Conservation (phyloP, 2,888 invertebrate genomes). For the Drosophila barbarae region DNA sequence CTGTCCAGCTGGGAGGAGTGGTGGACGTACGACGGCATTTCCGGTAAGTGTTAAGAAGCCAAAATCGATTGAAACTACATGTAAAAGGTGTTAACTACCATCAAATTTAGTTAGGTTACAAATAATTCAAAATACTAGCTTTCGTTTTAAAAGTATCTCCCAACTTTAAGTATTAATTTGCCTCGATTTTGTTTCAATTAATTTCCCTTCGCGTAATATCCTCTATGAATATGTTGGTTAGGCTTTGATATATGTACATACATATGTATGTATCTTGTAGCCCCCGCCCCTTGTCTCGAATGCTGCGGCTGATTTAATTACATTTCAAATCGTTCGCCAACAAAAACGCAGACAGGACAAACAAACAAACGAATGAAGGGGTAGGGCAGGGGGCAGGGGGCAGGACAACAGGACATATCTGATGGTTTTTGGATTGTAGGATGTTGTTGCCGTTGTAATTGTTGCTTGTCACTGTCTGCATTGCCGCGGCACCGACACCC, state of each 20-base stretch:
- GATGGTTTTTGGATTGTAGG: slow-evolving; percentile 17
- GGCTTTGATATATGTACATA: background rate
- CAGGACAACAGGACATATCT: slow-evolving; percentile 11
- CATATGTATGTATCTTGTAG: no score
- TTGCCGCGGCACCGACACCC: background rate
- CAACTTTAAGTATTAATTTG: background rate
- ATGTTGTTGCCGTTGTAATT: slow-evolving; percentile 39
- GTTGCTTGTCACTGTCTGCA: slow-evolving; percentile 38
- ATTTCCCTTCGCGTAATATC: slow-evolving; percentile 8
- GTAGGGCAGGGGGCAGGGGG: background rate
- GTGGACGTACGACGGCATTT: slow-evolving; percentile 98
- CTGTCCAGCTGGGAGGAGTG: slow-evolving; percentile 93
- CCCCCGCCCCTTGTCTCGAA: background rate
- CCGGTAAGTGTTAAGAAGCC: slow-evolving; percentile 84
- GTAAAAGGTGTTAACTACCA: background rate
- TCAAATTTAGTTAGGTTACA: background rate
- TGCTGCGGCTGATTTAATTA: slow-evolving; percentile 44
- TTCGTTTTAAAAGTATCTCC: background rate
- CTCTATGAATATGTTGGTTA: slow-evolving; percentile 34
- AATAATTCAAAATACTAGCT: no score
- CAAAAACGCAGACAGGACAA: slow-evolving; percentile 31
- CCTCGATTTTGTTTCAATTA: slow-evolving; percentile 12
- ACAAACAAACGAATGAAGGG: slow-evolving; percentile 21
- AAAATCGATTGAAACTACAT: background rate
- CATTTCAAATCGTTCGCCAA: slow-evolving; percentile 46